Conservation (phyloP, 2,888 invertebrate species). For the Ophraella communa region DNA sequence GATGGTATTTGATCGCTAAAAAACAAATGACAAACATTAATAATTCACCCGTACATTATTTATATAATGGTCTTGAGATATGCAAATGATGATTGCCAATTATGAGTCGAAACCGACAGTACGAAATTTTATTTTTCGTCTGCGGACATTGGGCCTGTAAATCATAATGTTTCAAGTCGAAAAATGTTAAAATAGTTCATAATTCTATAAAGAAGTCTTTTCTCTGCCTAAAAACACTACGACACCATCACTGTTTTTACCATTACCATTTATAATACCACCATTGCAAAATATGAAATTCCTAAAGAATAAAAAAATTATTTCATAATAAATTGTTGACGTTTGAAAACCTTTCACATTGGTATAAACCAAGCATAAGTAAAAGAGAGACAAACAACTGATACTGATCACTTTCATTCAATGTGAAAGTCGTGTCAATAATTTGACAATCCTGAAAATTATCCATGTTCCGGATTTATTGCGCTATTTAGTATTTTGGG, state of each 20-base stretch:
- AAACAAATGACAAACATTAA: constrained; percentile 11
- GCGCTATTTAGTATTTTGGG: too few species aligned
- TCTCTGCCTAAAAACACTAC: constrained; percentile 31
- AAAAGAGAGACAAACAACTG: too few species aligned
- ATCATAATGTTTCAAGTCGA: constrained; percentile 44
- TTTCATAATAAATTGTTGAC: constrained; percentile 15
- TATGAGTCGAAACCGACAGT: constrained; percentile 46
- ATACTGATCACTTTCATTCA: too few species aligned
- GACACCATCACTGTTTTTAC: constrained; percentile 32
- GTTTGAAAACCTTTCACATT: not conserved
- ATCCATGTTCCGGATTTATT: too few species aligned
- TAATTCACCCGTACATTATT: constrained; percentile 45
- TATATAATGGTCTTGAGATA: constrained; percentile 45
- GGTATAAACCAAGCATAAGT: not conserved
- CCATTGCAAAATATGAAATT: constrained; percentile 18
- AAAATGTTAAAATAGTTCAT: constrained; percentile 33
- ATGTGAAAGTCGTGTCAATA: too few species aligned
- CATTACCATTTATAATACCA: constrained; percentile 16
- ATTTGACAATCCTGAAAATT: too few species aligned
- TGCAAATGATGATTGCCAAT: constrained; percentile 45
- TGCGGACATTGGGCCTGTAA: constrained; percentile 46
- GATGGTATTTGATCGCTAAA: not conserved
- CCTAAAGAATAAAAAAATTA: constrained; percentile 11
- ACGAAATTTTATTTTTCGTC: constrained; percentile 51
- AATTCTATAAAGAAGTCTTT: constrained; percentile 28